phyloP scores from a whole-genome alignment of 30 jellyfish, hydroid and myxozoan genomes.

The Chrysaora quinquecirrha region DNA sequence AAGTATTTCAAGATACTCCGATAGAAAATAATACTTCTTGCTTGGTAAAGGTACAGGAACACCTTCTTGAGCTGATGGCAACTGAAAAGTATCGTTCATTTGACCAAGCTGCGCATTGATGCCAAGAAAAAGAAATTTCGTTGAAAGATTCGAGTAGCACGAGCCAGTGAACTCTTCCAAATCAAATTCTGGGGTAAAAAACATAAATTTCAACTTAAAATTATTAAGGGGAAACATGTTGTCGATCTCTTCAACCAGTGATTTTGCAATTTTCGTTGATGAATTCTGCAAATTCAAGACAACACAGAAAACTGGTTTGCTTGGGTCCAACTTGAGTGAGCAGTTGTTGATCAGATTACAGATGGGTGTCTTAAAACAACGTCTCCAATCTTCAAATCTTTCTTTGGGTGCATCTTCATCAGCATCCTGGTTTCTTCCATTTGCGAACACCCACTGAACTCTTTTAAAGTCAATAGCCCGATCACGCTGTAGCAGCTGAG shows the following conservation, averaged over 20 bases:
- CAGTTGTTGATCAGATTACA: slow-evolving; percentile 6
- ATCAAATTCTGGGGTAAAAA: slow-evolving; percentile 16
- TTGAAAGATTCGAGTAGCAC: slow-evolving; percentile 7
- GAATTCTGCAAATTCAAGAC: not conserved
- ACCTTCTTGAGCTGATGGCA: slow-evolving; percentile 35
- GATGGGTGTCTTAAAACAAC: slow-evolving; percentile 13
- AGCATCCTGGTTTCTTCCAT: slow-evolving; percentile 21
- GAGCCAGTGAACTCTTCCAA: slow-evolving; percentile 5
- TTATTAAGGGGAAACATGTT: slow-evolving; percentile 1
- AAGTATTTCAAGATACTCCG: slow-evolving; percentile 36
- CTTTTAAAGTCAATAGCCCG: slow-evolving; percentile 18
- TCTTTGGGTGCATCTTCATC: slow-evolving; percentile 32
- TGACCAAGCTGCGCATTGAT: slow-evolving; percentile 29
- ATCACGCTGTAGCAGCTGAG: slow-evolving; percentile 1
- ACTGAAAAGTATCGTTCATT: not conserved
- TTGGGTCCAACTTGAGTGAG: slow-evolving; percentile 27
- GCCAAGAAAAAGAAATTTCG: slow-evolving; percentile 16
- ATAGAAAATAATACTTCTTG: slow-evolving; percentile 5
- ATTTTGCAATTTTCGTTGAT: slow-evolving; percentile 13
- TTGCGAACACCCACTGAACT: slow-evolving; percentile 49
- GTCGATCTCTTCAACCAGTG: not conserved
- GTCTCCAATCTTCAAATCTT: slow-evolving; percentile 22
- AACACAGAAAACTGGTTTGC: slow-evolving; percentile 24
- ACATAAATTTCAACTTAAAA: not conserved
- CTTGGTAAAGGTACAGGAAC: slow-evolving; percentile 2